These are phyloP conservation scores for Tetragnatha versicolor DNA, from an alignment of 1,140 invertebrate genomes.

Conservation along the genomic window DNA sequence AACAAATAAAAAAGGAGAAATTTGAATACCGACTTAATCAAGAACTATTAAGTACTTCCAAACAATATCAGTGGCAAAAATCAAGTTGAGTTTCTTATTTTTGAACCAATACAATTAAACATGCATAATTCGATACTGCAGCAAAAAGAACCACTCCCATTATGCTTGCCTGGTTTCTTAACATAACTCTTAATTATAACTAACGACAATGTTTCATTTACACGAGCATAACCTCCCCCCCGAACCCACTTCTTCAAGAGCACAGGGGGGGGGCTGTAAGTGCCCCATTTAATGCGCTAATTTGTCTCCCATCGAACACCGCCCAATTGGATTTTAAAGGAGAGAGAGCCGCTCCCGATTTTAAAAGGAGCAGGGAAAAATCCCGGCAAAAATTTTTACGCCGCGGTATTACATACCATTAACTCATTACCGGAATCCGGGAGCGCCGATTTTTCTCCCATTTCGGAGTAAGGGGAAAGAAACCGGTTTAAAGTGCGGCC, in stretches of 20 bases:
- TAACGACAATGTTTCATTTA: too few relatives aligned
- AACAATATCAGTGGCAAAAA: too few relatives aligned
- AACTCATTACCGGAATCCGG: slow-evolving; percentile 14
- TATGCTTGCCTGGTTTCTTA: too few relatives aligned
- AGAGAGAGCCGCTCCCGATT: neutral
- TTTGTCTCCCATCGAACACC: neutral
- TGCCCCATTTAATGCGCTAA: too few relatives aligned
- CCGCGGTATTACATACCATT: slow-evolving; percentile 27
- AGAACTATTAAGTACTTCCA: too few relatives aligned
- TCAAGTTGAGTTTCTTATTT: too few relatives aligned
- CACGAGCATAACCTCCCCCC: neutral
- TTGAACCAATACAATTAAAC: too few relatives aligned
- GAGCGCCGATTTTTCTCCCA: slow-evolving; percentile 31
- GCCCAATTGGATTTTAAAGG: neutral
- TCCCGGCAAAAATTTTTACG: neutral
- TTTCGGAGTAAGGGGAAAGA: slow-evolving; percentile 15
- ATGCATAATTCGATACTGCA: too few relatives aligned
- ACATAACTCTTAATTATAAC: neutral
- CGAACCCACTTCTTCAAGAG: neutral
- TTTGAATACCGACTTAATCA: too few relatives aligned
- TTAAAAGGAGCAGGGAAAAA: neutral
- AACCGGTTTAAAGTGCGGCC: slow-evolving; percentile 22
- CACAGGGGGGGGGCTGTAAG: too few relatives aligned
- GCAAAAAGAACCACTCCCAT: too few relatives aligned
- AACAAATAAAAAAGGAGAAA: too few relatives aligned